These are phyloP conservation scores for Lynx canadensis DNA, from an alignment of 2,113 vertebrate species.

Conservation along the genomic window DNA sequence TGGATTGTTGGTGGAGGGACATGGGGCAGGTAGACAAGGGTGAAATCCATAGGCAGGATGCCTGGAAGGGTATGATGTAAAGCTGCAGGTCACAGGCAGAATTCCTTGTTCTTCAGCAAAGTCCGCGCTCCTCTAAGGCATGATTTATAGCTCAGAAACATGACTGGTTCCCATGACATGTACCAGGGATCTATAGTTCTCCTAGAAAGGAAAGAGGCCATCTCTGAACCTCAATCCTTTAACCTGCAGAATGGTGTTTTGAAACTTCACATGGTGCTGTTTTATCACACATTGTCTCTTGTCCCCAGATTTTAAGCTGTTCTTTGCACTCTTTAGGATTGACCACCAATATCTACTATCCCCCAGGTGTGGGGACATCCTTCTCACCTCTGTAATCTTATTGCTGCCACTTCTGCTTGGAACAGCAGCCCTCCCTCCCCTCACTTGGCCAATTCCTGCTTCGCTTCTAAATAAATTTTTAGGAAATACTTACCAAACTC, in stretches of 20 bases:
- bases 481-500: background rate
- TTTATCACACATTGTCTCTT: background rate
- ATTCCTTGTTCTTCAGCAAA: background rate
- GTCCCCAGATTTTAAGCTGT: accelerated
- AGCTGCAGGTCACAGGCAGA: background rate
- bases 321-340: background rate
- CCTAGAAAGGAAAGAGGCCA: background rate
- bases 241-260: background rate
- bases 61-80: background rate
- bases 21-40: background rate
- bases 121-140: background rate
- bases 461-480: too few species aligned
- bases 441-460: background rate
- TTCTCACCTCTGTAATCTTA: background rate
- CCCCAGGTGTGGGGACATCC: background rate
- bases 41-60: background rate
- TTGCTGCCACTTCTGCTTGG: too few species aligned
- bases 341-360: background rate
- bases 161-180: background rate
- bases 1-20: too few species aligned
- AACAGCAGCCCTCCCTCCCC: background rate
- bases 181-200: background rate
- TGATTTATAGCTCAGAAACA: accelerated
- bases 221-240: background rate
- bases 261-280: background rate